Evolutionary conservation across 2,797 vertebrate genomes (phyloP).

Genomic region (Micrastur ruficollis): DNA sequence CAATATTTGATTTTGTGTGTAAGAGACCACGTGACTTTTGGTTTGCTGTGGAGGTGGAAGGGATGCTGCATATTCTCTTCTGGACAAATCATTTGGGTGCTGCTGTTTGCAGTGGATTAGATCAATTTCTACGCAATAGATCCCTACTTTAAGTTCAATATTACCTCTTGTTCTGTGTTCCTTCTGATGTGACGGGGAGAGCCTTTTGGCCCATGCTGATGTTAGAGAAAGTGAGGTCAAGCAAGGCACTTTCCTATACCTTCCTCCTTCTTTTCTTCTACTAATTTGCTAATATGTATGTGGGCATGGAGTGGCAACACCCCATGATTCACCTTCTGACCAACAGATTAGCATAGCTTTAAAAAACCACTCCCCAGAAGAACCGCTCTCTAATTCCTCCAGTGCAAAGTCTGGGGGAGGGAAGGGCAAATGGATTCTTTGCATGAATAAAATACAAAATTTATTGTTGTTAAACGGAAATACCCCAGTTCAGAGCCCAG

Average conservation of each 20-base stretch:
- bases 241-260: background rate
- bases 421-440: background rate
- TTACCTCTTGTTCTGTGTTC: background rate
- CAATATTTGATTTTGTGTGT: background rate
- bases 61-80: background rate
- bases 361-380: conserved; percentile 22
- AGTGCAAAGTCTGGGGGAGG: background rate
- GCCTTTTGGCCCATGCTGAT: background rate
- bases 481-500: background rate
- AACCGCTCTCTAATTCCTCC: background rate
- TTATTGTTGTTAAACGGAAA: rapidly evolving
- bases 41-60: background rate
- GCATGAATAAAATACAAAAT: background rate
- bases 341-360: conserved; percentile 1
- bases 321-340: conserved; percentile 53
- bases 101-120: background rate
- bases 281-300: background rate
- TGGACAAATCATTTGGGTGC: background rate
- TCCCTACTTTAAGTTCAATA: background rate
- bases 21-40: background rate
- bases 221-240: conserved; percentile 10
- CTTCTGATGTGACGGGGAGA: background rate
- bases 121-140: background rate
- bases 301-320: conserved; percentile 30
- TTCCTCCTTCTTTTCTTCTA: conserved; percentile 2